These are phyloP conservation scores for Seira ritae DNA, from an alignment of 2,888 invertebrate genomes.

Conservation along the genomic window DNA sequence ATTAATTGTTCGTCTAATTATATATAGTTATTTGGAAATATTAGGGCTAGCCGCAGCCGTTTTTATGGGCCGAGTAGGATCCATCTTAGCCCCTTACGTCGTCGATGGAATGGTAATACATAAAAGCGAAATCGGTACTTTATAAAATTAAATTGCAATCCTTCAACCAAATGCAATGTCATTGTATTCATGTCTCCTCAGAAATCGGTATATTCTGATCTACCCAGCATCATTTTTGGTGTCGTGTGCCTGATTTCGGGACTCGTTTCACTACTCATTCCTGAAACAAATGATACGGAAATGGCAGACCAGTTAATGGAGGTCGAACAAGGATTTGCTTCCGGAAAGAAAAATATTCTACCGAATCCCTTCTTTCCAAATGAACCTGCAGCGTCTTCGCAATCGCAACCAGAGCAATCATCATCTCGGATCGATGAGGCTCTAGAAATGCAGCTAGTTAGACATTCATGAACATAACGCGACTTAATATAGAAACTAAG, in stretches of 20 bases:
- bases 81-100: slow-evolving; percentile 66
- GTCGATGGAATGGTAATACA: slow-evolving; percentile 65
- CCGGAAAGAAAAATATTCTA: neutral
- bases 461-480: too few relatives aligned
- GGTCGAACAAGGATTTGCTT: slow-evolving; percentile 15
- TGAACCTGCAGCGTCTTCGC: too few relatives aligned
- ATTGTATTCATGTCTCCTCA: neutral
- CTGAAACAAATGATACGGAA: slow-evolving; percentile 63
- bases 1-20: neutral
- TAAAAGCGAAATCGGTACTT: neutral
- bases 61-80: slow-evolving; percentile 66
- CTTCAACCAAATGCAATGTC: neutral
- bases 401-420: too few relatives aligned
- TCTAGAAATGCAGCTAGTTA: too few relatives aligned
- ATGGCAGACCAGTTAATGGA: slow-evolving; percentile 25
- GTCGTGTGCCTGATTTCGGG: slow-evolving; percentile 59
- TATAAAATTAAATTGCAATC: neutral
- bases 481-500: too few relatives aligned
- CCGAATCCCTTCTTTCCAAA: too few relatives aligned
- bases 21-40: neutral
- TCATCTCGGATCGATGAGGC: too few relatives aligned
- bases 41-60: slow-evolving; percentile 55
- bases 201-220: slow-evolving; percentile 26
- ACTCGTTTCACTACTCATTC: slow-evolving; percentile 55
- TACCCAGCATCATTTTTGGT: slow-evolving; percentile 52